Base-by-base conservation (phyloP, 2,888 invertebrate species). In the Sericinus montela region DNA sequence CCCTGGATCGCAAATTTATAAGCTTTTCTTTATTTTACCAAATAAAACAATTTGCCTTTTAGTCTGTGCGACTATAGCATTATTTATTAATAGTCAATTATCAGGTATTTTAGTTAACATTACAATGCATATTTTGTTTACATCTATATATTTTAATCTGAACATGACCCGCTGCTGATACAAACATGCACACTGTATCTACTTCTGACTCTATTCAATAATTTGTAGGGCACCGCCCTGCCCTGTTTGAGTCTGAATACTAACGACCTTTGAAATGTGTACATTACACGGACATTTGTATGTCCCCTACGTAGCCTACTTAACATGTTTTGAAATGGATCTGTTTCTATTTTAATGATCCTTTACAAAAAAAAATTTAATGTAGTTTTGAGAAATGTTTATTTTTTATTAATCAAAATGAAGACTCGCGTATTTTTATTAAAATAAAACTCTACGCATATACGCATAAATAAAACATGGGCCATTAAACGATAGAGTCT, bases 251-350 rank as follows among this genome's bases (percentile, higher is more conserved):
- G 13, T 44, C 37, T 44, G 55, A 59, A 54, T 51, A 53, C 54
- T 53, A 55, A 54, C 52, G 58, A 59, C 43, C 55, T 56, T 49
- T 52, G 28, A 35, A 55, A 52, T 40, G 48, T 51, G 51, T 46
- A 51, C 48, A 36, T 45, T 43, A 43, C 45, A 28, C 35, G 49
- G 52, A 53, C 55, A 54, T 52, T 55, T 55, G 48, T 51, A 55
- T 52, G 52, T 52, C 45, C 52, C 55, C 48, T 51, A 44, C 49
- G 43, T 51, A 51, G 45, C 55, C 52, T 48, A 55, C 36, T 47
- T 55, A 52, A 48, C 45, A 45, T 48, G 46, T 54, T 54, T 45
- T 45, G 47, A 52, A 52, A 55, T 45, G 9, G 19, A 11, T 37
- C n/a, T 37, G n/a, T 37, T 16, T 5, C 19, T 10, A 6, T 11